phyloP scores from a whole-genome alignment of 2,888 invertebrate species.

The Leucophenga maculata region DNA sequence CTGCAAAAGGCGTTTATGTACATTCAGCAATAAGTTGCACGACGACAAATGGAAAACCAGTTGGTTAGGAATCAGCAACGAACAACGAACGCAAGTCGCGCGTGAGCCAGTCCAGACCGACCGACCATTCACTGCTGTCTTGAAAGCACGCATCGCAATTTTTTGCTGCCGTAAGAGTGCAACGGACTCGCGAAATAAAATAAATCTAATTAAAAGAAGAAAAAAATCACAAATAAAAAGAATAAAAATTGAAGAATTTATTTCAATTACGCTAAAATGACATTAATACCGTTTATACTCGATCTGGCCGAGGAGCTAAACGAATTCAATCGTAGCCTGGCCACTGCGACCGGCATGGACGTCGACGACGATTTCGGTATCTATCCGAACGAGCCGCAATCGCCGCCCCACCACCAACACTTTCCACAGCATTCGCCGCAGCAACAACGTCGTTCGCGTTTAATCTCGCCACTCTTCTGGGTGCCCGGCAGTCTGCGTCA shows the following conservation, averaged over 20 bases:
- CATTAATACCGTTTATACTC: constrained; percentile 64
- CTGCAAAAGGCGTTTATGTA: constrained; percentile 53
- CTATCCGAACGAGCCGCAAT: constrained; percentile 61
- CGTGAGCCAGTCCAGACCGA: constrained; percentile 19
- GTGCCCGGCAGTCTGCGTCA: constrained; percentile 49
- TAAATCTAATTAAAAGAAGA: constrained; percentile 22
- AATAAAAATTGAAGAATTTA: constrained; percentile 15
- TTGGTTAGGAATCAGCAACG: constrained; percentile 47
- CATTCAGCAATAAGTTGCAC: constrained; percentile 55
- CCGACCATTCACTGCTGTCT: no score
- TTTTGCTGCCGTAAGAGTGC: constrained; percentile 14
- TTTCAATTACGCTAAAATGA: constrained; percentile 50
- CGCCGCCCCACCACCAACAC: constrained; percentile 43
- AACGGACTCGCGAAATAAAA: constrained; percentile 16
- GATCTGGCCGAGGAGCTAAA: constrained; percentile 63
- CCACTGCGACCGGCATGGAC: constrained; percentile 48
- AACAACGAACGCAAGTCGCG: constrained; percentile 51
- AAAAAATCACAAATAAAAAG: not conserved
- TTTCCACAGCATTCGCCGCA: constrained; percentile 44
- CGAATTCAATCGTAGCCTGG: constrained; percentile 50
- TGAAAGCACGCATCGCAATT: constrained; percentile 26
- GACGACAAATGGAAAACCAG: constrained; percentile 55
- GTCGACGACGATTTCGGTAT: constrained; percentile 67
- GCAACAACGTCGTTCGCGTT: constrained; percentile 35
- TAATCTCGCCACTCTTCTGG: constrained; percentile 40